Evolutionary conservation across 2,888 invertebrate species (phyloP).

Genomic region (Eupeodes latifasciatus): DNA sequence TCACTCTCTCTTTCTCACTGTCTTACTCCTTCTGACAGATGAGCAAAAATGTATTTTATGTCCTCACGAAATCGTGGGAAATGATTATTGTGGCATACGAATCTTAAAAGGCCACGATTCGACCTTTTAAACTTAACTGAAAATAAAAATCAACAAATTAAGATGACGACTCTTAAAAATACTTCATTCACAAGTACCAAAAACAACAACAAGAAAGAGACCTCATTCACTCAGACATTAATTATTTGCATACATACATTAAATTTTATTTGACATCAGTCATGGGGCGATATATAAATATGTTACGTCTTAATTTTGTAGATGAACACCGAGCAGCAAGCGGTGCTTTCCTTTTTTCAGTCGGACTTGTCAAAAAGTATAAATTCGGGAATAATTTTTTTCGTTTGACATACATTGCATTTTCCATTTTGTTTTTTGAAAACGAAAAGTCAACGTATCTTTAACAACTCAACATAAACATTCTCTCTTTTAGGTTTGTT

Average conservation of each 20-base stretch:
- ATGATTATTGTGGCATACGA: background rate
- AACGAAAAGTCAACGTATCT: constrained; percentile 20
- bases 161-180: constrained; percentile 20
- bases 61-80: constrained; percentile 68
- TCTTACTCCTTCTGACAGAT: constrained; percentile 35
- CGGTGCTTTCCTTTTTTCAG: background rate
- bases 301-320: background rate
- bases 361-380: constrained; percentile 30
- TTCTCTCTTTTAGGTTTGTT: constrained; percentile 49
- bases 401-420: constrained; percentile 43
- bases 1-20: too few species aligned
- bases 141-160: constrained; percentile 46
- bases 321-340: background rate
- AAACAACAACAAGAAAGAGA: background rate
- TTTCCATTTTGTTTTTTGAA: constrained; percentile 31
- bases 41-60: constrained; percentile 51
- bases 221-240: constrained; percentile 6
- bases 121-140: constrained; percentile 57
- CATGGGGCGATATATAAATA: background rate
- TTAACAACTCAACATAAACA: constrained; percentile 44
- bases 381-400: constrained; percentile 67
- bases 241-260: background rate
- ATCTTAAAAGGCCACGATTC: constrained; percentile 31
- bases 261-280: constrained; percentile 33
- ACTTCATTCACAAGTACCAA: background rate